Base-by-base conservation (phyloP, 2,797 vertebrate species). In the Poeciliopsis turneri region DNA sequence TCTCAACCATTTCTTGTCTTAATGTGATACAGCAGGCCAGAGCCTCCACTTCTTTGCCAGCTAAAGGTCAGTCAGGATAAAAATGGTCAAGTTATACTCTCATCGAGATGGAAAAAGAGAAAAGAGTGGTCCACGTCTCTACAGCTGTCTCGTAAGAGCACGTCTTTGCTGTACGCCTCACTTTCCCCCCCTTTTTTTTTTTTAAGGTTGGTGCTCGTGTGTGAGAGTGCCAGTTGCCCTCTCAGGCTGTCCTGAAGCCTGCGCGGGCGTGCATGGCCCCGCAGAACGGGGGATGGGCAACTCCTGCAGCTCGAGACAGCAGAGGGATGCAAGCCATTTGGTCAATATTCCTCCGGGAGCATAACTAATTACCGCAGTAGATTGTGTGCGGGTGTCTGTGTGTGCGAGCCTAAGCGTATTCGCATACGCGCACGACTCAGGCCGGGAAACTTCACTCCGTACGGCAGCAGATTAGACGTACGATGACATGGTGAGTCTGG, bases 311-410 rank as follows among this genome's bases (percentile, higher is more conserved):
- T 81, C 4, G 76, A 89, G 90, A 93, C 91, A 88, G 90, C 80
- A 83, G 84, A 88, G 85, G 88, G 91, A 90, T 93, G 72, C 86
- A 87, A 92, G 88, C 92, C 91, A 93, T 94, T 95, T 94, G 92
- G 91, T 92, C 92, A 92, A 90, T 93, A 93, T 95, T 94, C 93
- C 93, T 80, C 78, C 82, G 77, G 84, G 80, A 93, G 89, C 91
- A 90, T 90, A 93, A 89, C 92, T 91, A 89, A 94, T 89, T 77
- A 90, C 82, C 78, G 73, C 73, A 41, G 78, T 39, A 74, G 82
- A 74, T 83, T 79, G 25, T 46, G 59, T 66, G 77, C 28, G 84
- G 71, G 75, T 36, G 47, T 75, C 45, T 69, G n/a, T 28, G 70
- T 23, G 83, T 33, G 84, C 71, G 77, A 43, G 39, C 71, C 41